Conservation (phyloP, 2,113 vertebrate genomes). For the Brienomyrus longianalis region DNA sequence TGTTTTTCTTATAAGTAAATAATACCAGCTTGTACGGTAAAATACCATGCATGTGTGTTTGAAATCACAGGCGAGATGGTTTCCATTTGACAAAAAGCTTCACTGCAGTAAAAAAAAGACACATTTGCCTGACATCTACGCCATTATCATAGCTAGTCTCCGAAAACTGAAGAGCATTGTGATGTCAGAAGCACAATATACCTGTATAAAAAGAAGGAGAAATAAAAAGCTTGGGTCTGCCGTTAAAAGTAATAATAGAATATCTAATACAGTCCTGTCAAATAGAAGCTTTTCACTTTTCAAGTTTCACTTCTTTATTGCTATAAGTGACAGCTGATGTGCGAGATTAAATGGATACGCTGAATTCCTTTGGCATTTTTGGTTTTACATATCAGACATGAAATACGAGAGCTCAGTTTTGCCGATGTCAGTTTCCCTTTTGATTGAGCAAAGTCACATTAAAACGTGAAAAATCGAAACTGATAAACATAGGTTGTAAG, state of each 20-base stretch:
- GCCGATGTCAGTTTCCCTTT: background rate
- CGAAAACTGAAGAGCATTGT: background rate
- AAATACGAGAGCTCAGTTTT: constrained; percentile 13
- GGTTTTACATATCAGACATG: constrained; percentile 8
- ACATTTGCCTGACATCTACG: background rate
- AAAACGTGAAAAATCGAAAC: constrained; percentile 20
- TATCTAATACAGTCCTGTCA: constrained; percentile 14
- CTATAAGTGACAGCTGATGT: background rate
- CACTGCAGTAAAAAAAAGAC: background rate
- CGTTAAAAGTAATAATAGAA: constrained; percentile 12
- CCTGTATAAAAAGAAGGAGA: background rate
- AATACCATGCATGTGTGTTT: background rate
- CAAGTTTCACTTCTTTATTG: constrained; percentile 1
- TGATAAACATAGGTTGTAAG: constrained; percentile 14
- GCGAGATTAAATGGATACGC: constrained; percentile 2
- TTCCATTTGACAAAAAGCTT: background rate
- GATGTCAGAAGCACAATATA: background rate
- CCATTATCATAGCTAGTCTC: background rate
- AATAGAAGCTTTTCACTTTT: constrained; percentile 8
- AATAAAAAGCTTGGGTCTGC: background rate
- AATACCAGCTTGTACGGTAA: background rate
- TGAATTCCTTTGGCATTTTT: constrained; percentile 13
- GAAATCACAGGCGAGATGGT: background rate
- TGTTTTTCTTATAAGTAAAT: background rate
- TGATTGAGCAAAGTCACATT: constrained; percentile 24